Evolutionary conservation across 2,888 invertebrate species (phyloP).

Genomic region (Coelopa pilipes): DNA sequence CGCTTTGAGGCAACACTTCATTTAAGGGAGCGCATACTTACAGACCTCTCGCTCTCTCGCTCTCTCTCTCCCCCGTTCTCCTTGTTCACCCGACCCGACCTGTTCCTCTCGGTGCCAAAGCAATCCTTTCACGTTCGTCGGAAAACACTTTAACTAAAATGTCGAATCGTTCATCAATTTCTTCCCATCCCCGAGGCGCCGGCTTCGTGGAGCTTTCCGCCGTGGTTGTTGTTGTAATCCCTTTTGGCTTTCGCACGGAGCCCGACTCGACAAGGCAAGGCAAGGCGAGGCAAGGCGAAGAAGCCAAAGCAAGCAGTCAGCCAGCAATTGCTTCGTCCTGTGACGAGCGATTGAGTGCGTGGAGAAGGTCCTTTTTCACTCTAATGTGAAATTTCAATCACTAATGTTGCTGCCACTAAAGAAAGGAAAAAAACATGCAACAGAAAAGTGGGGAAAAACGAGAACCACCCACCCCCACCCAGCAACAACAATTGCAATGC

Average conservation of each 20-base stretch:
- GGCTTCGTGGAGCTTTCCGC: background rate
- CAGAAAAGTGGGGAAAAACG: too few relatives aligned
- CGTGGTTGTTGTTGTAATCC: background rate
- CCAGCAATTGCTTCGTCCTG: conserved; percentile 45
- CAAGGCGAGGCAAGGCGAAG: too few relatives aligned
- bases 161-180: conserved; percentile 28
- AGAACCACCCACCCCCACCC: too few relatives aligned
- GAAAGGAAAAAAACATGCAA: background rate
- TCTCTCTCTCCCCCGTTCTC: too few relatives aligned
- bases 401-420: conserved; percentile 47
- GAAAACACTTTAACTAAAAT: background rate
- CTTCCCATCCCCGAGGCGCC: background rate
- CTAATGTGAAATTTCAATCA: conserved; percentile 60
- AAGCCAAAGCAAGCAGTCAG: conserved; percentile 17
- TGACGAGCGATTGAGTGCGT: conserved; percentile 59
- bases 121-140: background rate
- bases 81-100: too few relatives aligned
- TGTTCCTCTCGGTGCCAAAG: too few relatives aligned
- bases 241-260: background rate
- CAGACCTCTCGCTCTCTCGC: too few relatives aligned
- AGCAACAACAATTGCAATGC: too few relatives aligned
- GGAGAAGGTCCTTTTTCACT: conserved; percentile 56
- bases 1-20: too few relatives aligned
- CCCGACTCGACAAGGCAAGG: background rate
- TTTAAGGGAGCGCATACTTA: too few relatives aligned